phyloP scores from a whole-genome alignment of 2,797 vertebrate species.

The Urophycis tenuis region DNA sequence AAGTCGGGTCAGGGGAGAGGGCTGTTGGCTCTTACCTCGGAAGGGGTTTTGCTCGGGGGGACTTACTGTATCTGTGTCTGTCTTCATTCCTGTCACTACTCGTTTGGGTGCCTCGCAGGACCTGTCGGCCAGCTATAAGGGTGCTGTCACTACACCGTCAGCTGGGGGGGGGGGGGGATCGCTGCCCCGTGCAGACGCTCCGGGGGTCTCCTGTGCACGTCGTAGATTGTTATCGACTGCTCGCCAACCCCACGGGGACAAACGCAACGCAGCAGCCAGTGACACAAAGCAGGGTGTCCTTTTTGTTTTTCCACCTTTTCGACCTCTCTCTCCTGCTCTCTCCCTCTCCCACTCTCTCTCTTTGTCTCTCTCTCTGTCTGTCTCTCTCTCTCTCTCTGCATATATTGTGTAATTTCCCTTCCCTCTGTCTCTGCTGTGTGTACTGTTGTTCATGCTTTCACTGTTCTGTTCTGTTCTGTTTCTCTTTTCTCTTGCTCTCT shows the following conservation, averaged over 20 bases:
- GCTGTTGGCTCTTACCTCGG: neutral
- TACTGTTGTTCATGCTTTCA: no score
- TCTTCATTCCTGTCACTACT: neutral
- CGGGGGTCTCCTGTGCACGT: neutral
- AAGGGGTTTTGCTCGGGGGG: neutral
- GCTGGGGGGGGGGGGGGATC: neutral
- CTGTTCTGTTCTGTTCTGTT: no score
- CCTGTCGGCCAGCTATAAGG: neutral
- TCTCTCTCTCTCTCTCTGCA: neutral
- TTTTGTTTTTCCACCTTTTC: neutral
- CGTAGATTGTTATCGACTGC: neutral
- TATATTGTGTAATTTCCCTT: no score
- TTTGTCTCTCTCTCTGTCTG: neutral
- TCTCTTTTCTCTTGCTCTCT: no score
- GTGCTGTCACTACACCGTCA: neutral
- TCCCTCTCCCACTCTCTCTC: neutral
- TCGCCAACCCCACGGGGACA: neutral
- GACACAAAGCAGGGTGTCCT: no score
- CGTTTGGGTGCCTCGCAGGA: neutral
- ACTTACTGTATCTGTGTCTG: neutral
- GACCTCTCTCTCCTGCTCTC: neutral
- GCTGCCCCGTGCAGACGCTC: neutral
- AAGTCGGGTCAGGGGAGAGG: neutral
- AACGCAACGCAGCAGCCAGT: no score
- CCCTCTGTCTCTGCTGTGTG: no score